These are phyloP conservation scores for Trachops cirrhosus DNA, from an alignment of 2,797 vertebrate species.

Conservation along the genomic window DNA sequence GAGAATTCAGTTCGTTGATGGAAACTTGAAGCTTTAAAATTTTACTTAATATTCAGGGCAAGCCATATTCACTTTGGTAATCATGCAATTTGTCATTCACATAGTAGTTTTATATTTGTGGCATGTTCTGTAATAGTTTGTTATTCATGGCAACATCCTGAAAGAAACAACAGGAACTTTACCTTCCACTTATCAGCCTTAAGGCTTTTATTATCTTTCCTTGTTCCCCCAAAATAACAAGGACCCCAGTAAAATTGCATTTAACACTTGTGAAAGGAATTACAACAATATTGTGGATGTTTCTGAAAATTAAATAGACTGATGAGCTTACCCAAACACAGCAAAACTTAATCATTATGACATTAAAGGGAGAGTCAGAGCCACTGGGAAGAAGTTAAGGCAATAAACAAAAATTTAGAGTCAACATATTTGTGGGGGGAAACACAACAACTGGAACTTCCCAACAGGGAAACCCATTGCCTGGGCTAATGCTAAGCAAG, in stretches of 20 bases:
- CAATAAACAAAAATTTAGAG: neutral
- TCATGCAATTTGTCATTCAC: neutral
- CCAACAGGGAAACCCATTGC: neutral
- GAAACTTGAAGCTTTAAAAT: slow-evolving; percentile 13
- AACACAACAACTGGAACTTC: neutral
- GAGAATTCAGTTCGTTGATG: neutral
- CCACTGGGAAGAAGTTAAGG: neutral
- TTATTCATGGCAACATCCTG: neutral
- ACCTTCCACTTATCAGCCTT: neutral
- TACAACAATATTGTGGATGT: neutral
- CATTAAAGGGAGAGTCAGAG: slow-evolving; percentile 4
- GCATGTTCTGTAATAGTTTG: neutral
- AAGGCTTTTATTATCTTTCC: neutral
- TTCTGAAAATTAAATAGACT: neutral
- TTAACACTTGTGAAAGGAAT: neutral
- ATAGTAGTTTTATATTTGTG: neutral
- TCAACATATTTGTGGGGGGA: neutral
- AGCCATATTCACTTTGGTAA: neutral
- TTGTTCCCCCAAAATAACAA: neutral
- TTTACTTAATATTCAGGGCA: neutral
- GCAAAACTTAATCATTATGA: neutral
- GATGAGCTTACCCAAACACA: neutral
- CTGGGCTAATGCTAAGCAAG: neutral
- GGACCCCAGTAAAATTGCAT: neutral
- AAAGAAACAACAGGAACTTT: neutral